Conservation (phyloP, 2,113 vertebrate genomes). For the Psephotus haematonotus region DNA sequence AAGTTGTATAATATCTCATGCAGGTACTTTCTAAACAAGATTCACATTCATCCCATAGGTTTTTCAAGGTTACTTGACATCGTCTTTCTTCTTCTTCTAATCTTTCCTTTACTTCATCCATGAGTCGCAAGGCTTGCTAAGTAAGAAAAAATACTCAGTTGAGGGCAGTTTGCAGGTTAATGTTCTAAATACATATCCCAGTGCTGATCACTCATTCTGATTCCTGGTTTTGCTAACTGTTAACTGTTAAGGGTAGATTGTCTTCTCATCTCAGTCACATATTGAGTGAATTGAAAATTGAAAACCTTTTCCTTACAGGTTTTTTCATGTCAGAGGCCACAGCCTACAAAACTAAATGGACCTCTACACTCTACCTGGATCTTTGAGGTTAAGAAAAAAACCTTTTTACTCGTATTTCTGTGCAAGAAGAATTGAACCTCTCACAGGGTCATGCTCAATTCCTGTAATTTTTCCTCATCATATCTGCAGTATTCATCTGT, state of each 20-base stretch:
- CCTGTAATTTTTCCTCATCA: not conserved
- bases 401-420: not conserved
- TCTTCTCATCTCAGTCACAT: not conserved
- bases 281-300: not conserved
- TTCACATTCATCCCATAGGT: slow-evolving; percentile 84
- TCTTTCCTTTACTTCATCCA: slow-evolving; percentile 85
- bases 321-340: not conserved
- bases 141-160: not conserved
- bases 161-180: not conserved
- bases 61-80: slow-evolving; percentile 80
- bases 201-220: not conserved
- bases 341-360: not conserved
- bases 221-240: not conserved
- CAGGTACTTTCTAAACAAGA: slow-evolving; percentile 86
- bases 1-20: slow-evolving; percentile 82
- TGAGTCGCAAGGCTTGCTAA: slow-evolving; percentile 83
- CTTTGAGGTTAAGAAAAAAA: not conserved
- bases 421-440: not conserved
- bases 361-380: not conserved
- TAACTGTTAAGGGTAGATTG: not conserved
- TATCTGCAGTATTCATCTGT: not conserved
- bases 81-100: slow-evolving; percentile 84
- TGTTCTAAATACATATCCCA: not conserved
- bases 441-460: not conserved
- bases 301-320: not conserved